Base-by-base conservation (phyloP, 2,888 invertebrate species). In the Capitulum mitella region DNA sequence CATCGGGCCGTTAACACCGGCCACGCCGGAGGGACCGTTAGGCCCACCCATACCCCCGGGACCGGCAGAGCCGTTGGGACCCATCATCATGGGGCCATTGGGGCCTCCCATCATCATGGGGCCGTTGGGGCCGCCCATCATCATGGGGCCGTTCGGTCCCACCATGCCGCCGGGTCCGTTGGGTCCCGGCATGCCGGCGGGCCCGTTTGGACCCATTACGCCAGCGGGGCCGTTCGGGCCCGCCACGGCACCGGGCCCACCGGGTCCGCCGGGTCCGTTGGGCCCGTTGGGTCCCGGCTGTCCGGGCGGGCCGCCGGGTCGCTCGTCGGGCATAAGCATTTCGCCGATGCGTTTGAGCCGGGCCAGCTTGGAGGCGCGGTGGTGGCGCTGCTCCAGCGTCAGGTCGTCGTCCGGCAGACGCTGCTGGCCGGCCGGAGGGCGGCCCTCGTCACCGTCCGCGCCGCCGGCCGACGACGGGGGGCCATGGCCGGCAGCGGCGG, bases 321-420 rank as follows among this genome's bases (percentile, higher is more conserved):
- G 76, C 79, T 78, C 81, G 78, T 81, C 82, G 74, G 80, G 81
- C 34, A 82, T 61, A 48, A 82, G 74, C 54, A 82, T 78, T n/a
- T 80, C 80, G 61, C 81, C 81, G 80, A 82, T 81, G 43, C 80
- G 81, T 48, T 80, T 78, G 74, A 82, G 43, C 34, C 80, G 77
- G 26, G 81, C 81, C 81, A 98, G 87, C 84, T 96, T 94, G 84
- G 95, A 94, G 86, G 97, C 97, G 80, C 98, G 90, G 85, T 96
- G 95, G 81, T 95, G 94, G 79, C 95, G 90, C 86, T 98, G 97
- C 85, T 97, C 95, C 51, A 97, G 97, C 78, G 98, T 98, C 83
- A 98, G 88, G 87, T 97, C 96, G 87, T 97, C 97, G 87, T 95
- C 95, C 83, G 95, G 95, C 84, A 96, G 93, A 89, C 96, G 61